phyloP scores from a whole-genome alignment of 1,140 invertebrate genomes.

The Drosophila persimilis region DNA sequence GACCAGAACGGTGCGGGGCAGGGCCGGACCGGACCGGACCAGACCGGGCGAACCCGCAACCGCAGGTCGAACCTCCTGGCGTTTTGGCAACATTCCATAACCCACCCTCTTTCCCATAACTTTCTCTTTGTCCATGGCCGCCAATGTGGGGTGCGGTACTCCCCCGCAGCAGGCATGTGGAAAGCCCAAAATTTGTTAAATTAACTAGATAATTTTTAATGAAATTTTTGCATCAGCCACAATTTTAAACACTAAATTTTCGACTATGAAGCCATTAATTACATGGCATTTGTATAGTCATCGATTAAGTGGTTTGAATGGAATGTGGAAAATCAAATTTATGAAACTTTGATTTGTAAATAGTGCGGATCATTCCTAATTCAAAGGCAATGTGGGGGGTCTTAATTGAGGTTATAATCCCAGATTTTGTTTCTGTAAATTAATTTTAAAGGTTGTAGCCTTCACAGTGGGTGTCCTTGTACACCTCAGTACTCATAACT shows the following conservation, averaged over 20 bases:
- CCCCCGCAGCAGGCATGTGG: not conserved
- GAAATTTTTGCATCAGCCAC: constrained; percentile 31
- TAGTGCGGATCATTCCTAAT: too few relatives aligned
- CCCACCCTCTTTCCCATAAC: not conserved
- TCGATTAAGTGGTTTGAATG: constrained; percentile 21
- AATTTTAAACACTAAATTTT: constrained; percentile 18
- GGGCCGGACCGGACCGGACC: not conserved
- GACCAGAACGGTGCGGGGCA: not conserved
- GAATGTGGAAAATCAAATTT: constrained; percentile 20
- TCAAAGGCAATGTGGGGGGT: too few relatives aligned
- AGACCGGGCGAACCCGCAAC: constrained; percentile 28
- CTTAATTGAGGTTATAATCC: too few relatives aligned
- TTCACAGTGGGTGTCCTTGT: not conserved
- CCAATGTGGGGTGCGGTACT: too few relatives aligned
- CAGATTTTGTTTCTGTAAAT: too few relatives aligned
- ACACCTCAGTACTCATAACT: not conserved
- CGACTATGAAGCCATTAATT: constrained; percentile 21
- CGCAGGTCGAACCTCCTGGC: constrained; percentile 39
- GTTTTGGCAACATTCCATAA: constrained; percentile 50
- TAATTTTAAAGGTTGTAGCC: too few relatives aligned
- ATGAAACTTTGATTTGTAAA: constrained; percentile 18
- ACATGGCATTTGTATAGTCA: constrained; percentile 12
- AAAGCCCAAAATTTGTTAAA: constrained; percentile 36
- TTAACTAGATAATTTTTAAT: constrained; percentile 50
- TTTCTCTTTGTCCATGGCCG: not conserved